Conservation (phyloP, 2,797 vertebrate species). For the Eleutherodactylus coqui region DNA sequence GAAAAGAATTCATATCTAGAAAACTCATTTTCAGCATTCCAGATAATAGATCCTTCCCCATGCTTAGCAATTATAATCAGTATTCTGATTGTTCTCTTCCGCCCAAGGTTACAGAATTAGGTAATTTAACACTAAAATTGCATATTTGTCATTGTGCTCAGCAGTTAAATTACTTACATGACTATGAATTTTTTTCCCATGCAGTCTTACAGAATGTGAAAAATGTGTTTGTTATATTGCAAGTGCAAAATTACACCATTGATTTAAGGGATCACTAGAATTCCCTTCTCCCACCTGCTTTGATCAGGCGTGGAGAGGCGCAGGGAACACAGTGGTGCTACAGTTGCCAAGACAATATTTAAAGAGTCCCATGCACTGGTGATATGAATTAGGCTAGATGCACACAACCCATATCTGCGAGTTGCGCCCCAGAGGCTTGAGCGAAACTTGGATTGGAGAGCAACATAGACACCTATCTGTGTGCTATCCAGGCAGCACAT, state of each 20-base stretch:
- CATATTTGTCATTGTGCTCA: slow-evolving; percentile 2
- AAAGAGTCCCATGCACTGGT: background rate
- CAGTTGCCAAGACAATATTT: background rate
- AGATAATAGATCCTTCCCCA: slow-evolving; percentile 7
- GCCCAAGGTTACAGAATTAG: slow-evolving; percentile 2
- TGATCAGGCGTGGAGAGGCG: background rate
- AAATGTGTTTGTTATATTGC: background rate
- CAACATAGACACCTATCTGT: too few relatives aligned
- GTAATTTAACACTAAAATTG: slow-evolving; percentile 10
- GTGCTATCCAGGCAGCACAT: too few relatives aligned
- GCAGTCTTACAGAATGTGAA: background rate
- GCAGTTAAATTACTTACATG: background rate
- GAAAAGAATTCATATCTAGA: background rate
- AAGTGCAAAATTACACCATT: background rate
- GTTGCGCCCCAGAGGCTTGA: too few relatives aligned
- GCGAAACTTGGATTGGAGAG: too few relatives aligned
- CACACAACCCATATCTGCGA: too few relatives aligned
- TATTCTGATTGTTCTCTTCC: slow-evolving; percentile 3
- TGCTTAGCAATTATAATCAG: slow-evolving; percentile 25
- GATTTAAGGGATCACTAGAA: background rate
- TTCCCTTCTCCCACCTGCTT: background rate
- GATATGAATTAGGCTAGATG: background rate
- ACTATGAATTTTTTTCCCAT: background rate
- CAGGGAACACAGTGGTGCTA: background rate
- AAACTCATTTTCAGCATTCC: slow-evolving; percentile 11